phyloP scores from a whole-genome alignment of 2,113 vertebrate species.

The Gambusia affinis region DNA sequence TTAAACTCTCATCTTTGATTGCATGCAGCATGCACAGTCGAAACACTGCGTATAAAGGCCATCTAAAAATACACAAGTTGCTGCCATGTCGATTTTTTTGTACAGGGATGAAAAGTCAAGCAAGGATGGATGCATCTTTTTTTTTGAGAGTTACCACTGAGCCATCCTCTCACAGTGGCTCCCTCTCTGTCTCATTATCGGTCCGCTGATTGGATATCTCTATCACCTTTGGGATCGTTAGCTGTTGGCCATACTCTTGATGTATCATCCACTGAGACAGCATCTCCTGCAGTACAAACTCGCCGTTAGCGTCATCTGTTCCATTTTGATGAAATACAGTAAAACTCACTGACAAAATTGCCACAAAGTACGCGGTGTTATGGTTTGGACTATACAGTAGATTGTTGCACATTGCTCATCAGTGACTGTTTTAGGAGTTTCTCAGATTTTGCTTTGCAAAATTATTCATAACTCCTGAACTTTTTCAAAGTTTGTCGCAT shows the following conservation, averaged over 20 bases:
- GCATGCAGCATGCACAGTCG: conserved; percentile 21
- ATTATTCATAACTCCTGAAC: too few relatives aligned
- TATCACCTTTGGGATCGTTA: conserved; percentile 65
- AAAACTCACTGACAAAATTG: conserved; percentile 21
- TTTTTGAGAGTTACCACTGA: conserved; percentile 55
- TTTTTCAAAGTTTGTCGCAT: too few relatives aligned
- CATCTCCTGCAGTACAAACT: background rate
- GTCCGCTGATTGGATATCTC: conserved; percentile 64
- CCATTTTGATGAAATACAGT: conserved; percentile 16
- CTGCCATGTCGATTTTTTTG: conserved; percentile 63
- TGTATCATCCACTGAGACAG: conserved; percentile 28
- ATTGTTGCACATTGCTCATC: background rate
- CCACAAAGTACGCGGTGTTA: conserved; percentile 15
- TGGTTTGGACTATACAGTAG: background rate
- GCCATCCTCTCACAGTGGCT: conserved; percentile 52
- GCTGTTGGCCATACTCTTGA: conserved; percentile 42
- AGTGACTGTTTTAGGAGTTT: background rate
- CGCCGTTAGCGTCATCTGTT: conserved; percentile 16
- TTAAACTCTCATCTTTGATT: conserved; percentile 34
- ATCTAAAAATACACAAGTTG: conserved; percentile 68
- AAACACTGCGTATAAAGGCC: conserved; percentile 59
- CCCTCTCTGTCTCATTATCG: conserved; percentile 67
- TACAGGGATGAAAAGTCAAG: conserved; percentile 63
- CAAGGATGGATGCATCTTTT: conserved; percentile 48
- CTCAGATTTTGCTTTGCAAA: background rate